Conservation (phyloP, 2,797 vertebrate genomes). For the Etheostoma perlongum region DNA sequence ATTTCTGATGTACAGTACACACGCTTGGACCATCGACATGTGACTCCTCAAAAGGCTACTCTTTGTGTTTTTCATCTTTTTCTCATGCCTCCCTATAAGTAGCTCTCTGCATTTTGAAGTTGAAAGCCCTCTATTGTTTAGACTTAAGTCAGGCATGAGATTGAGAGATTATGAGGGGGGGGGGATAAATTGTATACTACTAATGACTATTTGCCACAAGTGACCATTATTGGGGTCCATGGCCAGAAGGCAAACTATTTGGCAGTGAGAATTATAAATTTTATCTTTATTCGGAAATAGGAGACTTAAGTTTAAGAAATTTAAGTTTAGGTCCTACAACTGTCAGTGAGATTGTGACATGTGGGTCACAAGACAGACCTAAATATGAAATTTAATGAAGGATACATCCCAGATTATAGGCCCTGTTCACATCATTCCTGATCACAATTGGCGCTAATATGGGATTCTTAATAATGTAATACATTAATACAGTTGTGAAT, state of each 20-base stretch:
- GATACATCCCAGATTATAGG: not conserved
- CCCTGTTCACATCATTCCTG: not conserved
- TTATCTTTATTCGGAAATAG: not conserved
- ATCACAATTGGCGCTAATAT: slow-evolving; percentile 1
- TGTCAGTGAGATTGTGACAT: not conserved
- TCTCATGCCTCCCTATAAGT: slow-evolving; percentile 59
- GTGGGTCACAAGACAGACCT: slow-evolving; percentile 4
- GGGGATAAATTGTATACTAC: slow-evolving; percentile 14
- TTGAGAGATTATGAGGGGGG: slow-evolving; percentile 52
- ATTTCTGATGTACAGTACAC: slow-evolving; percentile 14
- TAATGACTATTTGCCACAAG: slow-evolving; percentile 7
- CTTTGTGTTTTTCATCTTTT: slow-evolving; percentile 55
- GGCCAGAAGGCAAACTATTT: slow-evolving; percentile 9
- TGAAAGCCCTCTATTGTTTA: slow-evolving; percentile 78
- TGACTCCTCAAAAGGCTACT: slow-evolving; percentile 63
- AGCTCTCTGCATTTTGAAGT: slow-evolving; percentile 56
- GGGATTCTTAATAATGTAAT: not conserved
- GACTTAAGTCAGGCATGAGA: slow-evolving; percentile 52
- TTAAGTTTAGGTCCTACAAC: not conserved
- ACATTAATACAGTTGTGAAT: not conserved
- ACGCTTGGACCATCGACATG: slow-evolving; percentile 40
- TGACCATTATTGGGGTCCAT: not conserved
- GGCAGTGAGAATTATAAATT: not conserved
- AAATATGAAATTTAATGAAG: not conserved
- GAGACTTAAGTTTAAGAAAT: not conserved